Conservation (phyloP, 2,797 vertebrate species). For the Prionace glauca region DNA sequence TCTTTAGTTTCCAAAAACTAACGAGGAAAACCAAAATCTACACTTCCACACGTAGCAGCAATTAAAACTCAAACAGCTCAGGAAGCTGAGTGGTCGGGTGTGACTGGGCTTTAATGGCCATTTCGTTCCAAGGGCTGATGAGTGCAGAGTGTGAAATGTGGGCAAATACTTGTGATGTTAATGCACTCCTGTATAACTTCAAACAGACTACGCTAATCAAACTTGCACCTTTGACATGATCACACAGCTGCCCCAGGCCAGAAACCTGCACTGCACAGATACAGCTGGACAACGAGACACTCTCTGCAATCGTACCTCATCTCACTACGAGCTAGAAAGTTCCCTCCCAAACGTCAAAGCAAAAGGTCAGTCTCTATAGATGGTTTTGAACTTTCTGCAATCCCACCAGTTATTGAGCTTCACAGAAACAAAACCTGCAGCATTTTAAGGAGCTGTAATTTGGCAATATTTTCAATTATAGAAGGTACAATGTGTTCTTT, state of each 20-base stretch:
- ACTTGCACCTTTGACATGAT: not conserved
- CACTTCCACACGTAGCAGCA: not conserved
- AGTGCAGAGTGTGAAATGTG: not conserved
- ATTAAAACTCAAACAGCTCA: not conserved
- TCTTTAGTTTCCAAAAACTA: not conserved
- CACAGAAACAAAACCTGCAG: not conserved
- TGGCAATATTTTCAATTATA: not conserved
- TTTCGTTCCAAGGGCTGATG: not conserved
- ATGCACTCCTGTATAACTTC: no score
- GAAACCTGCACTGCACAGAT: no score
- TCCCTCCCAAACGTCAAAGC: not conserved
- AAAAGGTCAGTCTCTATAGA: not conserved
- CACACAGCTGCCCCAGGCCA: not conserved
- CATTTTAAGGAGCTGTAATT: conserved; percentile 12
- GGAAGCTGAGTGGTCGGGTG: no score
- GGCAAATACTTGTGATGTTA: not conserved
- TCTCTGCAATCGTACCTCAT: not conserved
- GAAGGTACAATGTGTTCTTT: not conserved
- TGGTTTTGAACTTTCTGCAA: not conserved
- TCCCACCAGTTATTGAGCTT: not conserved
- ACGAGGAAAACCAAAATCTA: not conserved
- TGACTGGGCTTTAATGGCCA: not conserved
- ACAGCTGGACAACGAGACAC: no score
- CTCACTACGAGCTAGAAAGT: not conserved
- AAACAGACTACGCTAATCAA: not conserved